Percentiles rank a stretch among this genome's conserved stretches.
phyloP scores from a whole-genome alignment of 2,113 vertebrate species.

The Macheiramphus alcinus region DNA sequence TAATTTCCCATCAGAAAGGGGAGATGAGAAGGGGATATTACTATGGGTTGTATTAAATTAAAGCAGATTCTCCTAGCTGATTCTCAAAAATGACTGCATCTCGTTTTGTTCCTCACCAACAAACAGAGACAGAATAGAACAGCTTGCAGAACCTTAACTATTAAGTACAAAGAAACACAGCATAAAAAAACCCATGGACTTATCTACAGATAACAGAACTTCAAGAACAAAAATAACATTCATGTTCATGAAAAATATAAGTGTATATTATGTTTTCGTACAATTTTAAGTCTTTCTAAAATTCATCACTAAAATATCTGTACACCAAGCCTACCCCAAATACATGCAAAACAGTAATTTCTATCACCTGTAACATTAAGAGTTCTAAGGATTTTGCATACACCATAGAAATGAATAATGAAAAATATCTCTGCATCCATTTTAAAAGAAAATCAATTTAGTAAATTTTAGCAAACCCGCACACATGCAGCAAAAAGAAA shows the following conservation, averaged over 20 bases:
- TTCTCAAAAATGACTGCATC: not conserved
- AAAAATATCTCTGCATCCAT: not conserved
- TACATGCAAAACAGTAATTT: not conserved
- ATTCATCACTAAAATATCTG: not conserved
- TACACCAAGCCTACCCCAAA: not conserved
- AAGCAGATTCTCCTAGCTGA: not conserved
- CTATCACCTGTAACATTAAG: not conserved
- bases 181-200: not conserved
- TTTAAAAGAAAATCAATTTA: not conserved
- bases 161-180: not conserved
- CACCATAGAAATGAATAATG: not conserved
- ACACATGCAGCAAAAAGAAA: accelerated
- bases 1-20: not conserved
- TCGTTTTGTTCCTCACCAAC: not conserved
- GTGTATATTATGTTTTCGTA: not conserved
- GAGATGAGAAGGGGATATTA: not conserved
- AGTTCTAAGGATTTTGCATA: not conserved
- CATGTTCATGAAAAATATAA: not conserved
- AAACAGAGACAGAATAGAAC: not conserved
- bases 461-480: not conserved
- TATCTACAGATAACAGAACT: not conserved
- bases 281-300: not conserved
- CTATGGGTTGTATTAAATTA: not conserved
- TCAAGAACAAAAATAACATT: not conserved
- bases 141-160: not conserved